These are phyloP conservation scores for Piprites chloris DNA, from an alignment of 2,113 vertebrate genomes.

Conservation along the genomic window DNA sequence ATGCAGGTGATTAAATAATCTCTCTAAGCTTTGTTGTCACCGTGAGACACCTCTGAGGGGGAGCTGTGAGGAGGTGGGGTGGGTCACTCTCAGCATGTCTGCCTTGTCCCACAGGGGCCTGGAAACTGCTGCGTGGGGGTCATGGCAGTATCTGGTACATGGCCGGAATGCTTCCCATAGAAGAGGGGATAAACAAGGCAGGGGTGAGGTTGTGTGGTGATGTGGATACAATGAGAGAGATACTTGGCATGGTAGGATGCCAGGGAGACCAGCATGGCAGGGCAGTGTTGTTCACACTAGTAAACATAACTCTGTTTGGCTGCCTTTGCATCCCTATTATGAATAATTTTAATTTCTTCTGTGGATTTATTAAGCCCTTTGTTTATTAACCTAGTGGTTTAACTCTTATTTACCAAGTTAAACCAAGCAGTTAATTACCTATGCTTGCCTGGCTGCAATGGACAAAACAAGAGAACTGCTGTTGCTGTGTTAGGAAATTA, in stretches of 20 bases:
- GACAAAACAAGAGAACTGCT: background rate
- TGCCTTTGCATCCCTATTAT: background rate
- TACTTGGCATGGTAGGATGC: background rate
- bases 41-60: background rate
- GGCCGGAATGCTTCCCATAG: background rate
- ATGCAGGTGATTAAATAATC: background rate
- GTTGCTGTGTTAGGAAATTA: background rate
- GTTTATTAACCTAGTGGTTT: background rate
- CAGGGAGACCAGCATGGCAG: background rate
- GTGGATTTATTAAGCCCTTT: background rate
- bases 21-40: background rate
- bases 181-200: background rate
- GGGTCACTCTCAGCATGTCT: background rate
- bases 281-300: background rate
- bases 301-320: background rate
- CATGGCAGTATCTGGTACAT: background rate
- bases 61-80: background rate
- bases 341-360: slow-evolving; percentile 17
- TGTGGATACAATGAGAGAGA: background rate
- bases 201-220: background rate
- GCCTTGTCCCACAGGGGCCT: background rate
- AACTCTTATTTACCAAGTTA: slow-evolving; percentile 27
- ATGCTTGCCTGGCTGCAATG: background rate
- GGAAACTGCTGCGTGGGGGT: background rate
- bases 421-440: slow-evolving; percentile 40